These are phyloP conservation scores for Syngnathus acus DNA, from an alignment of 2,797 vertebrate species.

Conservation along the genomic window DNA sequence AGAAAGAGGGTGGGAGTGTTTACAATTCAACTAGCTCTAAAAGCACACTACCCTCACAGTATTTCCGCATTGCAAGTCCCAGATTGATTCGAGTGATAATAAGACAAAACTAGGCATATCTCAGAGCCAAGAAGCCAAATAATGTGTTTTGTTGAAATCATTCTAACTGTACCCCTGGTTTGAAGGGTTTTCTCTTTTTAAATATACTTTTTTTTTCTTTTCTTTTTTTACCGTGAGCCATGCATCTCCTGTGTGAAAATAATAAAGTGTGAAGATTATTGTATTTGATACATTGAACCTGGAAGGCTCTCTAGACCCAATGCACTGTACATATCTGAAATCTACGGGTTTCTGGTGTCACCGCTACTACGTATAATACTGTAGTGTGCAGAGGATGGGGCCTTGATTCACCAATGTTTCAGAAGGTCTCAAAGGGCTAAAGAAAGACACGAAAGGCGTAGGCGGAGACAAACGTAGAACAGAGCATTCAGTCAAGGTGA, in stretches of 20 bases:
- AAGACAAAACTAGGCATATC: constrained; percentile 57
- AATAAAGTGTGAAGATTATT: constrained; percentile 20
- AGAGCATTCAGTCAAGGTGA: constrained; percentile 59
- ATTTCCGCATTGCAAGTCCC: constrained; percentile 59
- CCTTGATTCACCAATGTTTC: constrained; percentile 42
- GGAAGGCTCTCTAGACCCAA: constrained; percentile 30
- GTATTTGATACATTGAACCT: constrained; percentile 9
- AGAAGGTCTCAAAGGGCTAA: constrained; percentile 28
- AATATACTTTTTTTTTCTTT: constrained; percentile 18
- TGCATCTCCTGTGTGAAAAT: constrained; percentile 53
- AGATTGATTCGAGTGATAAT: constrained; percentile 68
- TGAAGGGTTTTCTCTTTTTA: constrained; percentile 27
- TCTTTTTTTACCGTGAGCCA: constrained; percentile 48
- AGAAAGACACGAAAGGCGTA: constrained; percentile 29
- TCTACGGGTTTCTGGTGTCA: constrained; percentile 31
- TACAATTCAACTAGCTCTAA: constrained; percentile 69
- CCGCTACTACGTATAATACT: constrained; percentile 15
- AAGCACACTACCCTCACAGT: constrained; percentile 65
- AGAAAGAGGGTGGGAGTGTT: constrained; percentile 36
- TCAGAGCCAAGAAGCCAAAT: constrained; percentile 53
- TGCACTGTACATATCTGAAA: constrained; percentile 15
- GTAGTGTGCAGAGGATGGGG: constrained; percentile 21
- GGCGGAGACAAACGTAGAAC: constrained; percentile 39
- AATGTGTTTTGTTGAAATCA: constrained; percentile 38
- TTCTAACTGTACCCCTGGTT: constrained; percentile 44